Evolutionary conservation across 2,797 vertebrate genomes (phyloP), one percentile per base, ranked within the genome.

Genomic region (Sebastiscus albofasciatus): DNA sequence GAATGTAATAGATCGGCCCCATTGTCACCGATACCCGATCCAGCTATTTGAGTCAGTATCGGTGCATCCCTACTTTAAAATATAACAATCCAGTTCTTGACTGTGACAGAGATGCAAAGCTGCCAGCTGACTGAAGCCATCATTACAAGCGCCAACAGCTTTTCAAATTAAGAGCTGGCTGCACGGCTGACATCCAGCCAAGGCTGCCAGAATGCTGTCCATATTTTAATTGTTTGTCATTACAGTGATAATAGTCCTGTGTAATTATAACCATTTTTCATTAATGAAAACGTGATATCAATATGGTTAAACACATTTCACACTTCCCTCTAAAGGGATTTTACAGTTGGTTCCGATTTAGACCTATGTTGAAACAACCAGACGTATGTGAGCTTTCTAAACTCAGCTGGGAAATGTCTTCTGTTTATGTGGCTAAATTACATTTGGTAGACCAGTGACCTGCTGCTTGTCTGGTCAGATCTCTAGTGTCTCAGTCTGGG

Each of bases 381-480:
- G 74, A 64, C 60, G 16, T 42, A 18, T 4, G 0, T 79, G 22
- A 58, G 31, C 9, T 26, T 75, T 24, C 66, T 69, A 46, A 59
- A 60, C 64, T 54, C 56, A 76, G 66, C 42, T n/a, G 52, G 18
- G 36, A 55, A 33, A 78, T 66, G 26, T 8, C 2, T 16, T 83
- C 36, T 66, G 75, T 62, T 54, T 64, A 9, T 77, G 52, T 75
- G 64, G 29, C 55, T 61, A 14, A 82, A 76, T 89, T 29, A 60
- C 61, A 82, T 85, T 86, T 82, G 33, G 60, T 11, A 16, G 74
- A 77, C n/a, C 56, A 59, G 52, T 67, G 67, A 71, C 56, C 77
- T 77, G 42, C 71, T 72, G 58, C 26, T 33, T 3, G 10, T 72
- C 36, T 62, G 77, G 58, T 78, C 77, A 33, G 12, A 72, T 79